Conservation (phyloP, 2,113 vertebrate genomes). For the Puntigrus tetrazona region DNA sequence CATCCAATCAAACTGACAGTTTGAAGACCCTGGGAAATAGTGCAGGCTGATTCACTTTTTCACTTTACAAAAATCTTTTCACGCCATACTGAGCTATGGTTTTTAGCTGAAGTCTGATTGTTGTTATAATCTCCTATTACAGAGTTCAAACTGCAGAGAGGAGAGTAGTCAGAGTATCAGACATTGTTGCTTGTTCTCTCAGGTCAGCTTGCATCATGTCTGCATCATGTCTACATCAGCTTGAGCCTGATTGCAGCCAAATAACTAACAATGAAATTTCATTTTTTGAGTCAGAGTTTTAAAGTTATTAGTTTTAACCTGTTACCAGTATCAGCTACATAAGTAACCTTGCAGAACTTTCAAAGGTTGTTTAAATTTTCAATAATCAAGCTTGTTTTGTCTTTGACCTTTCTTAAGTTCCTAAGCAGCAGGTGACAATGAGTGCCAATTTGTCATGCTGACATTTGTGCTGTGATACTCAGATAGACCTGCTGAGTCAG, state of each 20-base stretch:
- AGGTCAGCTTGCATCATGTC: neutral
- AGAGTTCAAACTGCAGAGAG: neutral
- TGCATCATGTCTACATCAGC: neutral
- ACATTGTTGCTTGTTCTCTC: neutral
- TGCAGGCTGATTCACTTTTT: neutral
- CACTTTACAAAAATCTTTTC: neutral
- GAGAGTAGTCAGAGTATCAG: neutral
- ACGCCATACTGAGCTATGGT: neutral
- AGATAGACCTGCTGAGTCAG: constrained; percentile 31
- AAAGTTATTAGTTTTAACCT: too few species aligned
- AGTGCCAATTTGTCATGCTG: constrained; percentile 8
- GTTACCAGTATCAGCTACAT: neutral
- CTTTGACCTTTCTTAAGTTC: constrained; percentile 51
- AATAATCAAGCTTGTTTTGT: constrained; percentile 14
- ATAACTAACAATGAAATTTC: neutral
- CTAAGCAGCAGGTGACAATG: constrained; percentile 14
- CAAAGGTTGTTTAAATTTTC: neutral
- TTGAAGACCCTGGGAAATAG: neutral
- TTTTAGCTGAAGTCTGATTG: neutral
- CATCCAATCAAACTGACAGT: too few species aligned
- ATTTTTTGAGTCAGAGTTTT: neutral
- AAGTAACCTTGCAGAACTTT: neutral
- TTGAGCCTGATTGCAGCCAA: neutral
- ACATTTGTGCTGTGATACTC: constrained; percentile 35
- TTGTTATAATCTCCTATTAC: neutral